Evolutionary conservation across 2,888 invertebrate species (phyloP).

Genomic region (Noctua janthina): DNA sequence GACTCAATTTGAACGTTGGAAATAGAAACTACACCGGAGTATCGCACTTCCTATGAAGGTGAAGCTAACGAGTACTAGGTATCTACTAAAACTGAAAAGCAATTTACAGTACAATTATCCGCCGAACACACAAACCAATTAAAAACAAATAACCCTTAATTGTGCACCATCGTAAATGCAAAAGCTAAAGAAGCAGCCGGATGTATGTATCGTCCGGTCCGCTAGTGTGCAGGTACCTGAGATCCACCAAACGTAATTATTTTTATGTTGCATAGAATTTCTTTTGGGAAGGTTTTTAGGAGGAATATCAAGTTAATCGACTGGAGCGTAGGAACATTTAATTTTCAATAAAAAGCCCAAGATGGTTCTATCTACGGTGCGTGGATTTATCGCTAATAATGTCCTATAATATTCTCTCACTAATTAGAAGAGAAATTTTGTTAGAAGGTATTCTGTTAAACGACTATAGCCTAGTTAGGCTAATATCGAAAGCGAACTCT

Average conservation of each 20-base stretch:
- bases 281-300: not conserved
- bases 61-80: constrained; percentile 61
- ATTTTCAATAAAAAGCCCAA: not conserved
- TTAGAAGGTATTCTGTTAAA: not conserved
- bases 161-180: not conserved
- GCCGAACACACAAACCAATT: constrained; percentile 2
- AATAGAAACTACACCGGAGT: constrained; percentile 2
- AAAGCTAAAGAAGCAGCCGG: not conserved
- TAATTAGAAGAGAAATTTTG: too few relatives aligned
- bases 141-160: not conserved
- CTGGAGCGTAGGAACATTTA: not conserved
- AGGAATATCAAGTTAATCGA: not conserved
- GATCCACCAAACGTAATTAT: not conserved
- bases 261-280: not conserved
- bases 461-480: not conserved
- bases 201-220: not conserved
- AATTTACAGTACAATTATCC: constrained; percentile 18
- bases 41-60: constrained; percentile 2
- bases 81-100: constrained; percentile 69
- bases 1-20: constrained; percentile 35
- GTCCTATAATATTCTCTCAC: not conserved
- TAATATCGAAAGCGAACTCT: constrained; percentile 36
- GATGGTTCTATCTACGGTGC: not conserved
- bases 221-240: not conserved
- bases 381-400: not conserved